These are phyloP conservation scores for Mirza zaza DNA, from an alignment of 2,113 vertebrate species.

Conservation along the genomic window DNA sequence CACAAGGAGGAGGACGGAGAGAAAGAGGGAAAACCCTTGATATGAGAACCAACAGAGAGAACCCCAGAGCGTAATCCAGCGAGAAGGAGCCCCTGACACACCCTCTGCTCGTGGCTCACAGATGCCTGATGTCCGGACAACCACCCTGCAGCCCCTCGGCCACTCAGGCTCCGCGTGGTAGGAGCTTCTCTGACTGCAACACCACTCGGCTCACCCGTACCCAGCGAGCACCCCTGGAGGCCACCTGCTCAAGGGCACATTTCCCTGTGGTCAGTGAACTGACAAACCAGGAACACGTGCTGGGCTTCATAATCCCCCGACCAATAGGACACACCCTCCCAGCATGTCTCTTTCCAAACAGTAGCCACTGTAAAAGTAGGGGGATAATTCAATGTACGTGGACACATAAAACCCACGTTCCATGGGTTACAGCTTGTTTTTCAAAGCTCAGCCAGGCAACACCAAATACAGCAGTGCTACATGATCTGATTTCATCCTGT, in stretches of 20 bases:
- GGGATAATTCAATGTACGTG: not conserved
- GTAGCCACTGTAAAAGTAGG: not conserved
- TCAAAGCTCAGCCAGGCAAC: not conserved
- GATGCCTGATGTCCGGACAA: not conserved
- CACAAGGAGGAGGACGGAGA: not conserved
- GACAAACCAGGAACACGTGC: not conserved
- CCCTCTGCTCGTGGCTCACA: not conserved
- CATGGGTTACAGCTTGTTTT: not conserved
- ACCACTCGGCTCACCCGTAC: not conserved
- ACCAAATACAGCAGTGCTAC: not conserved
- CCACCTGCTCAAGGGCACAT: not conserved
- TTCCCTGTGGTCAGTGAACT: not conserved
- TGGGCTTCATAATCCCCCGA: not conserved
- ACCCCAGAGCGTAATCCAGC: not conserved
- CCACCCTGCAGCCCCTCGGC: not conserved
- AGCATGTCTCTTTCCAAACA: slow-evolving; percentile 26
- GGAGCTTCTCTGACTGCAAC: not conserved
- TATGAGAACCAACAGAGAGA: not conserved
- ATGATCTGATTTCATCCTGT: not conserved
- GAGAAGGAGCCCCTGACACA: not conserved
- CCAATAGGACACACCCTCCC: not conserved
- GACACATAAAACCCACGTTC: not conserved
- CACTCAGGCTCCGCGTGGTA: not conserved
- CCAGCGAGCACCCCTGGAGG: not conserved
- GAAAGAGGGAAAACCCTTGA: not conserved